These are phyloP conservation scores for Hydrophis major DNA, from an alignment of 2,797 vertebrate genomes.

Conservation along the genomic window DNA sequence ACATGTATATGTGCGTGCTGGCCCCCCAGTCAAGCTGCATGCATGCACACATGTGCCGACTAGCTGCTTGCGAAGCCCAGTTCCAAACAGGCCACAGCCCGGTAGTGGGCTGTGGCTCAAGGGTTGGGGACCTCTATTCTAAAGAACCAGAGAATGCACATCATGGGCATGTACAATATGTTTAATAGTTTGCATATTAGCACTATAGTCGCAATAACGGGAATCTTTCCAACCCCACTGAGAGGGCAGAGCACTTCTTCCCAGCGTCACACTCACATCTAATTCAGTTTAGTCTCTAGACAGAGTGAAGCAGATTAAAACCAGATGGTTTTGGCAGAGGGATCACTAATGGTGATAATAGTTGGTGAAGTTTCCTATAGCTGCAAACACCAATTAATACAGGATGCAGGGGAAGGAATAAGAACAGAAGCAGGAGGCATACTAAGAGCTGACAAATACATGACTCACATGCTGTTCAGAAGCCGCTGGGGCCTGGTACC, in stretches of 20 bases:
- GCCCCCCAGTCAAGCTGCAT: neutral
- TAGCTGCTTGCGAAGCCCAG: neutral
- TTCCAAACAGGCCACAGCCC: neutral
- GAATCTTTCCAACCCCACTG: neutral
- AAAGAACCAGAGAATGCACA: neutral
- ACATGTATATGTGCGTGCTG: neutral
- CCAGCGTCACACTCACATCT: neutral
- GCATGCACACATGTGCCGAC: neutral
- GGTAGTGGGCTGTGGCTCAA: neutral
- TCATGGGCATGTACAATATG: neutral
- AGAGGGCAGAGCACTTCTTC: neutral
- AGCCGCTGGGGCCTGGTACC: neutral
- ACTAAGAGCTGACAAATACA: accelerated
- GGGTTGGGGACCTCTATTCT: neutral
- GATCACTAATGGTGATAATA: neutral
- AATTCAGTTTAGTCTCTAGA: neutral
- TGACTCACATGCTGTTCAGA: neutral
- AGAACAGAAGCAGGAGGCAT: neutral
- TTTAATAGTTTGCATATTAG: neutral
- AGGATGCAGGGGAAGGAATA: neutral
- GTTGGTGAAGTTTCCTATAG: neutral
- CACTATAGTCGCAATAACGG: neutral
- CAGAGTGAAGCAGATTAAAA: neutral
- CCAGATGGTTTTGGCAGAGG: neutral
- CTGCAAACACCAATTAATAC: neutral